phyloP scores from a whole-genome alignment of 2,113 vertebrate species.

The Misgurnus mizolepis region DNA sequence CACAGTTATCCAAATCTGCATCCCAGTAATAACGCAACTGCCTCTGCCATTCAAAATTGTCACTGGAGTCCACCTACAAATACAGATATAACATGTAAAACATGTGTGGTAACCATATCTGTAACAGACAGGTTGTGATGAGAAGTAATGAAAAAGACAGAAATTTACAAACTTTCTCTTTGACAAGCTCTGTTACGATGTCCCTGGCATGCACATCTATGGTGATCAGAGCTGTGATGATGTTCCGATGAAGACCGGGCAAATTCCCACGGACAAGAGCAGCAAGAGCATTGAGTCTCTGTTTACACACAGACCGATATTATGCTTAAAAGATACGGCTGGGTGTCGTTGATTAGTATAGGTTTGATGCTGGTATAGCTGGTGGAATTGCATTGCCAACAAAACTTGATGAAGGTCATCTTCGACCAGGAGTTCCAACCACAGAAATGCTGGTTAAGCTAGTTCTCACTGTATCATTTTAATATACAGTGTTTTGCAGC shows the following conservation, averaged over 20 bases:
- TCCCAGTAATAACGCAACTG: conserved; percentile 84
- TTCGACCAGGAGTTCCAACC: too few relatives aligned
- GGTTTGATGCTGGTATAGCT: too few relatives aligned
- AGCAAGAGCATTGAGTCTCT: conserved; percentile 83
- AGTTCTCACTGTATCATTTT: too few relatives aligned
- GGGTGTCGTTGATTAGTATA: too few relatives aligned
- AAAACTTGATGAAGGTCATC: too few relatives aligned
- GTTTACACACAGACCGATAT: conserved; percentile 42
- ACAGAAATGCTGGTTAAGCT: too few relatives aligned
- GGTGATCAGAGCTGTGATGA: conserved; percentile 83
- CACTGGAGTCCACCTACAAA: conserved; percentile 70
- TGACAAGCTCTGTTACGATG: conserved; percentile 79
- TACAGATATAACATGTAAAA: conserved; percentile 10
- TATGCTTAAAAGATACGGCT: neutral
- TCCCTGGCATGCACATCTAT: conserved; percentile 83
- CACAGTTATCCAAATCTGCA: conserved; percentile 78
- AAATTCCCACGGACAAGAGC: conserved; percentile 77
- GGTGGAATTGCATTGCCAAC: too few relatives aligned
- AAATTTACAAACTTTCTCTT: conserved; percentile 68
- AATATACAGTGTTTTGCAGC: too few relatives aligned
- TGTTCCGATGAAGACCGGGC: conserved; percentile 79
- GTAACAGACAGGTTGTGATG: neutral
- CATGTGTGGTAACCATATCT: neutral
- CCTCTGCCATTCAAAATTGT: conserved; percentile 84
- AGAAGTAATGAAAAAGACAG: neutral